These are phyloP conservation scores for Pandemis cinnamomeana DNA, from an alignment of 2,888 invertebrate genomes.

Conservation along the genomic window DNA sequence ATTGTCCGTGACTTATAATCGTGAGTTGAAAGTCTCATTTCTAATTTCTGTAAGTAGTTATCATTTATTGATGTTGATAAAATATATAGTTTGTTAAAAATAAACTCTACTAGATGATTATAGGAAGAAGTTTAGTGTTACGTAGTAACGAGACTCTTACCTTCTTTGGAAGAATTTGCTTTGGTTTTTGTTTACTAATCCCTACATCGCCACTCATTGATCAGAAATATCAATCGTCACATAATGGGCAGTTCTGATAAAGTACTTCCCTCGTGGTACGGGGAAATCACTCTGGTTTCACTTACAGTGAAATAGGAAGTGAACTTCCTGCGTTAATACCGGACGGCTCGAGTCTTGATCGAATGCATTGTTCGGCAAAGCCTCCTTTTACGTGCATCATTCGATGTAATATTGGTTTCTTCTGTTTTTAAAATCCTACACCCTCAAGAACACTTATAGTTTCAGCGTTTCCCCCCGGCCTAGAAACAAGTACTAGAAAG, in stretches of 20 bases:
- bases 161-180: no score
- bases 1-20: no score
- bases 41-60: no score
- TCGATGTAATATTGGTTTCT: neutral
- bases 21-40: no score
- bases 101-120: no score
- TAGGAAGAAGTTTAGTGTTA: no score
- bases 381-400: neutral
- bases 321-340: conserved; percentile 19
- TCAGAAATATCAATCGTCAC: conserved; percentile 1
- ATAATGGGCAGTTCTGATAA: conserved; percentile 20
- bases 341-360: conserved; percentile 1
- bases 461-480: no score
- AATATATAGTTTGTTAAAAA: no score
- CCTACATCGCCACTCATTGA: neutral
- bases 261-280: conserved; percentile 25
- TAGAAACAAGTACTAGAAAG: no score
- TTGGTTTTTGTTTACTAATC: neutral
- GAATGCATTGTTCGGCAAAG: neutral
- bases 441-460: no score
- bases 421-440: neutral
- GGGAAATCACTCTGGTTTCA: conserved; percentile 22
- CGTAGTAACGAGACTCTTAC: no score
- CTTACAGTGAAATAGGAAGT: conserved; percentile 26
- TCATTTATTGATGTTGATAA: no score